A percentile compares a stretch with the other conserved stretches of the same genome.
Conservation (phyloP, 2,797 vertebrate genomes). For the Microctenopoma stevenorrisi region DNA sequence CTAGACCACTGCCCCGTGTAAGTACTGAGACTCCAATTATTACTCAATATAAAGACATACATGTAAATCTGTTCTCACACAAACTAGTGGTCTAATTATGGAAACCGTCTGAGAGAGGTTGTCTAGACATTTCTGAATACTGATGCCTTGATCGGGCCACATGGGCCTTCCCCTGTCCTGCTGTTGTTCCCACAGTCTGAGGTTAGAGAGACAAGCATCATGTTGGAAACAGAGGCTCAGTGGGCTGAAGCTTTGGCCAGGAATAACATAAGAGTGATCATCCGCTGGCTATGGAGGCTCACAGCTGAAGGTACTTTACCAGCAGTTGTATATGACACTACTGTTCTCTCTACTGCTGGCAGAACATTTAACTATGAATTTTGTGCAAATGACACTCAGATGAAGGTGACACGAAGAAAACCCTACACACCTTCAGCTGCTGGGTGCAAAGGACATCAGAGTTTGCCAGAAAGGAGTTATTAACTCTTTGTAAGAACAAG, state of each 20-base stretch:
- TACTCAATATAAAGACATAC: not conserved
- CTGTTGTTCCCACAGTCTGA: not conserved
- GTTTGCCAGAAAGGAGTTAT: constrained; percentile 68
- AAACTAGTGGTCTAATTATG: constrained; percentile 30
- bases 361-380: not conserved
- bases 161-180: not conserved
- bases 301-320: constrained; percentile 48
- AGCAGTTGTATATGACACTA: not conserved
- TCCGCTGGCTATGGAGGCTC: constrained; percentile 49
- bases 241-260: constrained; percentile 68
- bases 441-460: constrained; percentile 73
- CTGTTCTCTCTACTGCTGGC: not conserved
- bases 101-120: constrained; percentile 7
- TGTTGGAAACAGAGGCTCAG: constrained; percentile 55
- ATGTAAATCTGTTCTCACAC: constrained; percentile 15
- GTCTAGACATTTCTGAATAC: not conserved
- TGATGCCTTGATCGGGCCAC: not conserved
- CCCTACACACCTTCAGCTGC: constrained; percentile 49
- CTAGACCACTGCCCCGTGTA: constrained; percentile 28
- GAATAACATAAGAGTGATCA: constrained; percentile 70
- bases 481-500: constrained; percentile 66
- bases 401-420: constrained; percentile 38
- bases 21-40: constrained; percentile 28
- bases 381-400: constrained; percentile 8
- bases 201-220: constrained; percentile 14